Evolutionary conservation across 2,888 invertebrate species (phyloP).

Genomic region (Schizotus pectinicornis): DNA sequence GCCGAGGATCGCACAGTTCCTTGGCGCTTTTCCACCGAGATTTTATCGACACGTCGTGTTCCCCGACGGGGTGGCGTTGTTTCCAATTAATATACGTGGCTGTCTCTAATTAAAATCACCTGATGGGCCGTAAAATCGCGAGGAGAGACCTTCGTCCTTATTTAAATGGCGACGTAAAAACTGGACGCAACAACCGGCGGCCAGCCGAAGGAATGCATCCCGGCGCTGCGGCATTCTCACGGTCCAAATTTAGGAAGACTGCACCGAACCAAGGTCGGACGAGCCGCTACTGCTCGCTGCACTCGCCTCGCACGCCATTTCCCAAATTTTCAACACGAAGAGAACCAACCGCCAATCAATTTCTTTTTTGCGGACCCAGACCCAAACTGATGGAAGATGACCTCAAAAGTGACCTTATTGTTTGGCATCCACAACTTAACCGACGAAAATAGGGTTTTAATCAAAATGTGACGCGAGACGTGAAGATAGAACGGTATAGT

Average conservation of each 20-base stretch:
- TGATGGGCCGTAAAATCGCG: not conserved
- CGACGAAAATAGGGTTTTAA: too few relatives aligned
- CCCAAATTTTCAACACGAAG: not conserved
- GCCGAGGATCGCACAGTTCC: not conserved
- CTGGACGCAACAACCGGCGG: conserved; percentile 28
- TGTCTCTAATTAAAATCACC: conserved; percentile 9
- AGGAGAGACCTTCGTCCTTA: conserved; percentile 30
- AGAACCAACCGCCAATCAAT: too few relatives aligned
- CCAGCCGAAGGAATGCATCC: conserved; percentile 39
- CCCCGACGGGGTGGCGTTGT: not conserved
- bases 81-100: conserved; percentile 4
- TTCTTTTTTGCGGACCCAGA: too few relatives aligned
- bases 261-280: conserved; percentile 35
- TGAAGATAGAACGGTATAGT: too few relatives aligned
- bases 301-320: not conserved
- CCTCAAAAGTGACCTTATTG: too few relatives aligned
- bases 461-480: too few relatives aligned
- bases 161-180: conserved; percentile 46
- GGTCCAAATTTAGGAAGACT: conserved; percentile 50
- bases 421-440: too few relatives aligned
- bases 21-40: not conserved
- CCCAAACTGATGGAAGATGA: too few relatives aligned
- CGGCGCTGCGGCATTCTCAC: conserved; percentile 51
- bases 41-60: not conserved
- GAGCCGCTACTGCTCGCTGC: not conserved